phyloP scores from a whole-genome alignment of 2,888 invertebrate genomes.

The Parthenolecanium corni region DNA sequence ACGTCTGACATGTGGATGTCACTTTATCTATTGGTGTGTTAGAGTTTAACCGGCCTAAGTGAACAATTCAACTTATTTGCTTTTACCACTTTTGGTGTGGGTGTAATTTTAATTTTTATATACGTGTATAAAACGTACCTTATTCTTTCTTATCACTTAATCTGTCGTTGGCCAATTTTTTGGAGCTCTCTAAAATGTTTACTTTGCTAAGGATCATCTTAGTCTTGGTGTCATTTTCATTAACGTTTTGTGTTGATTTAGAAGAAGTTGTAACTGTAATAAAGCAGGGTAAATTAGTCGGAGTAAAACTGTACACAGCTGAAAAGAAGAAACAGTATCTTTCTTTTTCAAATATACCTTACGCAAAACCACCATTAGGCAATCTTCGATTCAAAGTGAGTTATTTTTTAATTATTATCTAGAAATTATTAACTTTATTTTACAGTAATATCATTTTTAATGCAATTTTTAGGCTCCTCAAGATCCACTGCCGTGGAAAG shows the following conservation, averaged over 20 bases:
- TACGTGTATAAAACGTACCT: too few relatives aligned
- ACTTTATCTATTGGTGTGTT: too few relatives aligned
- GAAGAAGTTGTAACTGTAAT: slow-evolving; percentile 1
- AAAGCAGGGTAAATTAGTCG: slow-evolving; percentile 7
- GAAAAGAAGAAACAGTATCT: slow-evolving; percentile 33
- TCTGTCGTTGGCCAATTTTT: background rate
- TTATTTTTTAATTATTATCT: too few relatives aligned
- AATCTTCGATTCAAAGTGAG: slow-evolving; percentile 52
- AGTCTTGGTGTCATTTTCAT: background rate
- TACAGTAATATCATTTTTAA: too few relatives aligned
- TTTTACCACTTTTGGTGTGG: too few relatives aligned
- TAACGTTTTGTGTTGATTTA: background rate
- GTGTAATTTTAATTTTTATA: too few relatives aligned
- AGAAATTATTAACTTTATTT: too few relatives aligned
- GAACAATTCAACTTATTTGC: too few relatives aligned
- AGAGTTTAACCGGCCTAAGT: too few relatives aligned
- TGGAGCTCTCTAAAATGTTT: background rate
- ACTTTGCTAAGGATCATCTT: background rate
- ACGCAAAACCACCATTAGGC: slow-evolving; percentile 52
- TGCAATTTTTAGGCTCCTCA: slow-evolving; percentile 38
- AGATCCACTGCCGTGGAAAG: slow-evolving; percentile 40
- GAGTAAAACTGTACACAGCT: background rate
- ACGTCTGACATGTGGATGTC: too few relatives aligned
- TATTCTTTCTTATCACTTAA: too few relatives aligned
- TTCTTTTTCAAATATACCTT: slow-evolving; percentile 53